Evolutionary conservation across 2,888 invertebrate species (phyloP).

Genomic region (Ophion slaviceki): DNA sequence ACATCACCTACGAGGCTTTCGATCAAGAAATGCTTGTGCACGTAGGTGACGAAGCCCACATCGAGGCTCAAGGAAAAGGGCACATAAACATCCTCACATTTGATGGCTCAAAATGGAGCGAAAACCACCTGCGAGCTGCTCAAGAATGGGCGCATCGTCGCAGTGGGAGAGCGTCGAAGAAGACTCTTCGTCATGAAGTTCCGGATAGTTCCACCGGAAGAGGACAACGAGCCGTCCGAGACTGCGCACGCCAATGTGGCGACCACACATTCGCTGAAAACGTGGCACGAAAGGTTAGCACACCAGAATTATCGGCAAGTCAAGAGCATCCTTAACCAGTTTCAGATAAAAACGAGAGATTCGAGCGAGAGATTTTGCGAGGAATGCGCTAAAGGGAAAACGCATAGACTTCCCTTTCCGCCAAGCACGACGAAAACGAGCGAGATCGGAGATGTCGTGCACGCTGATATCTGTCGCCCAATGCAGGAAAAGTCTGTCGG

Average conservation of each 20-base stretch:
- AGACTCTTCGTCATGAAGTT: conserved; percentile 32
- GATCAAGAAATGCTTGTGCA: conserved; percentile 6
- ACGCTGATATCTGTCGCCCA: conserved; percentile 40
- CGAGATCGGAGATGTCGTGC: conserved; percentile 7
- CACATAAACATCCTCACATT: conserved; percentile 62
- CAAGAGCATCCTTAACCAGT: neutral
- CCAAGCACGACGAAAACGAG: neutral
- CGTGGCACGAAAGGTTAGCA: conserved; percentile 43
- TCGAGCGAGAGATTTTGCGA: conserved; percentile 10
- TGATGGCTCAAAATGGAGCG: conserved; percentile 58
- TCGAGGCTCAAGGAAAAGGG: conserved; percentile 53
- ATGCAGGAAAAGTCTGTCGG: neutral
- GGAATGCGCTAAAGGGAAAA: conserved; percentile 23
- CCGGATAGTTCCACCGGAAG: neutral
- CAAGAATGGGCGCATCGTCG: conserved; percentile 20
- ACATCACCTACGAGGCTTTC: conserved; percentile 22
- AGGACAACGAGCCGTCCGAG: neutral
- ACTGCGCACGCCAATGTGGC: neutral
- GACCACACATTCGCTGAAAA: neutral
- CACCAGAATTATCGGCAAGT: conserved; percentile 40
- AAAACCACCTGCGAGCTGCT: conserved; percentile 55
- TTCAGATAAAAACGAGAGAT: neutral
- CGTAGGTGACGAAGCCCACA: conserved; percentile 59
- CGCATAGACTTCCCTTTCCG: conserved; percentile 20
- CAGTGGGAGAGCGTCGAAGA: conserved; percentile 25